phyloP scores from a whole-genome alignment of 2,113 vertebrate genomes.

The Dascyllus trimaculatus region DNA sequence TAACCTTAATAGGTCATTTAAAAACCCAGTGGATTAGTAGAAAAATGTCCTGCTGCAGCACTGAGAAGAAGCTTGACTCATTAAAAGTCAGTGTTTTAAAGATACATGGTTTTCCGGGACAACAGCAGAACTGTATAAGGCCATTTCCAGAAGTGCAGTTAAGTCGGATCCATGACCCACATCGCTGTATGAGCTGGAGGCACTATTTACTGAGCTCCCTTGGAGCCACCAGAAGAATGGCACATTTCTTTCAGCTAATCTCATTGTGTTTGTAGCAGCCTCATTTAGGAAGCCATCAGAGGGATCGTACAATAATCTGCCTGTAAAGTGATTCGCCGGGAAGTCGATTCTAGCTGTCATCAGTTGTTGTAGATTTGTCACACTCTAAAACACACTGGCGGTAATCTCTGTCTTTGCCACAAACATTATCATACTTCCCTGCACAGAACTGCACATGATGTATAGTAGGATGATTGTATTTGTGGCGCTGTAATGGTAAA shows the following conservation, averaged over 20 bases:
- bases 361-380: constrained; percentile 43
- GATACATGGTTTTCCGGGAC: neutral
- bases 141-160: constrained; percentile 5
- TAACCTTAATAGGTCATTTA: neutral
- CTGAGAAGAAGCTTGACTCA: neutral
- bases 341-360: constrained; percentile 43
- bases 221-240: constrained; percentile 27
- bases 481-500: neutral
- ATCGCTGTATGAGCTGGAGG: constrained; percentile 8
- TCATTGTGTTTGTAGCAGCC: constrained; percentile 44
- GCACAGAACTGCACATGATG: constrained; percentile 1
- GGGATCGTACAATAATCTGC: constrained; percentile 42
- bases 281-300: constrained; percentile 54
- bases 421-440: neutral
- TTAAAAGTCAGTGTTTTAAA: neutral
- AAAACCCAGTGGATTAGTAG: neutral
- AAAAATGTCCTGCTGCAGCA: neutral
- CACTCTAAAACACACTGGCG: neutral
- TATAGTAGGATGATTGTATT: neutral
- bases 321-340: constrained; percentile 47
- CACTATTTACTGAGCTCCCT: constrained; percentile 27
- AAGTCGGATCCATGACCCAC: constrained; percentile 20
- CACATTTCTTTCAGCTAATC: constrained; percentile 48
- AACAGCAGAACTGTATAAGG: neutral
- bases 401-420: neutral